Evolutionary conservation across 2,797 vertebrate species (phyloP).

Genomic region (Lophotriccus pileatus): DNA sequence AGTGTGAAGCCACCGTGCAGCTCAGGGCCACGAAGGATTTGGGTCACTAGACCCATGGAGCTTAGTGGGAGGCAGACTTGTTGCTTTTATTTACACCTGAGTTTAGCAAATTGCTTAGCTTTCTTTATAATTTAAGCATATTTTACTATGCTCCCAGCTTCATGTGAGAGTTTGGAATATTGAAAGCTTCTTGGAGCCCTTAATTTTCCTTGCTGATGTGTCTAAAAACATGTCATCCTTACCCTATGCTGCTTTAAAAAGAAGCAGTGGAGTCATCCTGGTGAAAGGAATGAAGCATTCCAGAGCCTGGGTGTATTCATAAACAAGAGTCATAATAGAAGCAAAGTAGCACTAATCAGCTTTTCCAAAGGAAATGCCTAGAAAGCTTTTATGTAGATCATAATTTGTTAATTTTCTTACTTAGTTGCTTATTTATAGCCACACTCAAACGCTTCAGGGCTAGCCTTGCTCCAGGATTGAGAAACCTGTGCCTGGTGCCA

Average conservation of each 20-base stretch:
- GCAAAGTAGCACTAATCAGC: conserved; percentile 48
- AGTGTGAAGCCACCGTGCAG: not conserved
- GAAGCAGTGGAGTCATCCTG: not conserved
- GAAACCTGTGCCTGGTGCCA: conserved; percentile 15
- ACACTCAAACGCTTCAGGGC: not conserved
- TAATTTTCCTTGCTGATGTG: not conserved
- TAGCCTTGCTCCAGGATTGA: conserved; percentile 15
- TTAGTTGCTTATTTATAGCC: conserved; percentile 45
- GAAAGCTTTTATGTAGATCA: conserved; percentile 45
- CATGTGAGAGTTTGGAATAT: not conserved
- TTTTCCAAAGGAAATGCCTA: conserved; percentile 60
- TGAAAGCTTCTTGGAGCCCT: not conserved
- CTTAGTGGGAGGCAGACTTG: not conserved
- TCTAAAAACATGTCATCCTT: not conserved
- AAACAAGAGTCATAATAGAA: conserved; percentile 8
- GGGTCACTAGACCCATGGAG: not conserved
- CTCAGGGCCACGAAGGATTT: not conserved
- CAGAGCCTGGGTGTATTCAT: not conserved
- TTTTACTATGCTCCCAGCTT: not conserved
- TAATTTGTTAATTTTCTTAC: conserved; percentile 37
- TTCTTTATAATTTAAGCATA: not conserved
- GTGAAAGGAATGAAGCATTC: not conserved
- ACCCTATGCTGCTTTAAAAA: not conserved
- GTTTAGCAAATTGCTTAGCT: not conserved
- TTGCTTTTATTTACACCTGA: not conserved